phyloP scores from a whole-genome alignment of 2,888 invertebrate species.

The Athalia cordata region DNA sequence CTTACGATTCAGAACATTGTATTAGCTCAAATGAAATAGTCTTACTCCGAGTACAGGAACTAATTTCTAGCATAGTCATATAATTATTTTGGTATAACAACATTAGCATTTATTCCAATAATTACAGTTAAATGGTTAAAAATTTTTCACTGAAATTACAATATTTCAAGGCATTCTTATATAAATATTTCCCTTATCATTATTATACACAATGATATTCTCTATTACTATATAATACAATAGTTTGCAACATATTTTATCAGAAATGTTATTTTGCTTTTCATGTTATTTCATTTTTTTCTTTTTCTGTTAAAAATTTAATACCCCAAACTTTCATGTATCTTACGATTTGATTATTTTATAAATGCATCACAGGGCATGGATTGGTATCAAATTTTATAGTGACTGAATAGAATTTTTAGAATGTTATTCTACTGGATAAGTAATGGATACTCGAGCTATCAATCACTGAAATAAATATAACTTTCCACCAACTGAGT shows the following conservation, averaged over 20 bases:
- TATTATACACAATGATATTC: conserved; percentile 36
- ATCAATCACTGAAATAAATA: conserved; percentile 9
- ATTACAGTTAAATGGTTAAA: conserved; percentile 36
- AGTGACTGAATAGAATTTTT: conserved; percentile 14
- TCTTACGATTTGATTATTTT: conserved; percentile 12
- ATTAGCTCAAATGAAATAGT: conserved; percentile 65
- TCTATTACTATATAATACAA: conserved; percentile 43
- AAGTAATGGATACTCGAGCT: not conserved
- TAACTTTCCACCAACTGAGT: not conserved
- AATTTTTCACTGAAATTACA: conserved; percentile 39
- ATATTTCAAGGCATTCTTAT: conserved; percentile 40
- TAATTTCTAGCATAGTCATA: conserved; percentile 51
- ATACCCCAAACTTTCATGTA: conserved; percentile 26
- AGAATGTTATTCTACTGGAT: not conserved
- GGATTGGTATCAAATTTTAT: not conserved
- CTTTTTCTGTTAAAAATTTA: not conserved
- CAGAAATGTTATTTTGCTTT: not conserved
- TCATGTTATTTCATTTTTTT: not conserved
- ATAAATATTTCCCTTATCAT: conserved; percentile 37
- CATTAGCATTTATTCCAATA: conserved; percentile 40
- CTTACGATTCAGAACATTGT: conserved; percentile 65
- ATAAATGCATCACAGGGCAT: conserved; percentile 28
- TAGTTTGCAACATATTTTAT: conserved; percentile 38
- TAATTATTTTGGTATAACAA: conserved; percentile 33
- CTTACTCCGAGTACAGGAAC: conserved; percentile 64